A percentile compares a stretch with the other conserved stretches of the same genome.
phyloP scores from a whole-genome alignment of 1,140 invertebrate species.

The Apis dorsata region DNA sequence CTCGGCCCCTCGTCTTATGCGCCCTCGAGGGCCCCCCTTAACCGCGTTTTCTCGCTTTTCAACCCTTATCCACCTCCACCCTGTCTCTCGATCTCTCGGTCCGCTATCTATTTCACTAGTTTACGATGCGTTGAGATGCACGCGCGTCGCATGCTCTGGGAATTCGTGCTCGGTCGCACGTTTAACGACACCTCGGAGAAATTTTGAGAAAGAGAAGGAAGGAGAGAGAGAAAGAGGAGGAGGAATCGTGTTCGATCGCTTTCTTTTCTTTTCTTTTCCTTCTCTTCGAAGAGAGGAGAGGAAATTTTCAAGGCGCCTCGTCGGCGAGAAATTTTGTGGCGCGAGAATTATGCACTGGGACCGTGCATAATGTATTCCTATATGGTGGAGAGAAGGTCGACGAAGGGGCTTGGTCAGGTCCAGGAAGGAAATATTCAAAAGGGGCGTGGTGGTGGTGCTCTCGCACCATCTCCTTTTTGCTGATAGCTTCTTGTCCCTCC shows the following conservation, averaged over 20 bases:
- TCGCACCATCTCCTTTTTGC: too few relatives aligned
- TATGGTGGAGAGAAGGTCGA: too few relatives aligned
- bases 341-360: slow-evolving; percentile 31
- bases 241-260: not conserved
- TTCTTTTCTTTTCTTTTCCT: not conserved
- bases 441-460: not conserved
- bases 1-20: not conserved
- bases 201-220: slow-evolving; percentile 41
- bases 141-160: not conserved
- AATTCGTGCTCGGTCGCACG: not conserved
- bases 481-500: too few relatives aligned
- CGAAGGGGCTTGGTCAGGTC: not conserved
- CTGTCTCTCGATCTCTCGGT: not conserved
- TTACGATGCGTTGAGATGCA: not conserved
- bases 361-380: slow-evolving; percentile 34
- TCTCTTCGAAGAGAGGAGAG: too few relatives aligned
- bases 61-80: slow-evolving; percentile 2
- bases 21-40: slow-evolving; percentile 6
- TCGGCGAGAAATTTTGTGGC: too few relatives aligned
- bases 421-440: slow-evolving; percentile 26
- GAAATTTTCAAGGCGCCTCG: slow-evolving; percentile 37
- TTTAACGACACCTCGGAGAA: slow-evolving; percentile 64
- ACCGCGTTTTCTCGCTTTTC: slow-evolving; percentile 22
- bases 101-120: slow-evolving; percentile 30
- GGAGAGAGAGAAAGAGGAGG: not conserved